Conservation (phyloP, 2,797 vertebrate genomes). For the Fistularia tabacaria region DNA sequence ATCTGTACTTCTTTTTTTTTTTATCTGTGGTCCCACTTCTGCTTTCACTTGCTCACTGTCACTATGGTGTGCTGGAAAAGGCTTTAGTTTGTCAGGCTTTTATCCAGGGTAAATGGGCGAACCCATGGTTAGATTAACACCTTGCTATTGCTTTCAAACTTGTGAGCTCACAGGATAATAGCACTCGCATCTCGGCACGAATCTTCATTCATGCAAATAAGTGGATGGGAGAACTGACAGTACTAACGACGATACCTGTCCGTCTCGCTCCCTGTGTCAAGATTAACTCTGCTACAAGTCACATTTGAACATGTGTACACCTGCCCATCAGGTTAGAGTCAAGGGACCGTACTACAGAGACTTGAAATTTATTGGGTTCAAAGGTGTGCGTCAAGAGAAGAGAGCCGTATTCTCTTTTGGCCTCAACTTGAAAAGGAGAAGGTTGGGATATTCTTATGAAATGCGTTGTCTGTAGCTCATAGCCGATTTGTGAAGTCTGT, state of each 20-base stretch:
- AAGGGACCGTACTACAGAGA: constrained; percentile 40
- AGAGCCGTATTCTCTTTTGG: constrained; percentile 10
- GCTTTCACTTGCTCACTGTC: constrained; percentile 29
- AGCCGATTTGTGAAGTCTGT: constrained; percentile 22
- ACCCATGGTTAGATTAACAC: not conserved
- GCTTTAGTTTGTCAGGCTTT: not conserved
- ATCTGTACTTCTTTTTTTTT: constrained; percentile 40
- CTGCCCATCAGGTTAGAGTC: constrained; percentile 62
- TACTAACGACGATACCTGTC: not conserved
- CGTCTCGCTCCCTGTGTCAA: not conserved
- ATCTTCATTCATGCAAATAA: no score
- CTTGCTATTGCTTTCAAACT: no score
- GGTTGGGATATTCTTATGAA: constrained; percentile 10
- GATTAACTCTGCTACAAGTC: constrained; percentile 15
- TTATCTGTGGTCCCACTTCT: constrained; percentile 21
- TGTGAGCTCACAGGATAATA: no score
- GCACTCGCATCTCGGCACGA: no score
- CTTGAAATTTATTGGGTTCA: constrained; percentile 47
- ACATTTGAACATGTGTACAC: constrained; percentile 58
- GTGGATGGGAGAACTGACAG: no score
- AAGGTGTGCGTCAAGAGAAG: constrained; percentile 25
- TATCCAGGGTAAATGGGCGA: not conserved
- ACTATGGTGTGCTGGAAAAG: constrained; percentile 12
- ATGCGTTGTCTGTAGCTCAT: not conserved
- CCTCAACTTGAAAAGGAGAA: constrained; percentile 12